Evolutionary conservation across 2,797 vertebrate species (phyloP).

Genomic region (Mus spretus): DNA sequence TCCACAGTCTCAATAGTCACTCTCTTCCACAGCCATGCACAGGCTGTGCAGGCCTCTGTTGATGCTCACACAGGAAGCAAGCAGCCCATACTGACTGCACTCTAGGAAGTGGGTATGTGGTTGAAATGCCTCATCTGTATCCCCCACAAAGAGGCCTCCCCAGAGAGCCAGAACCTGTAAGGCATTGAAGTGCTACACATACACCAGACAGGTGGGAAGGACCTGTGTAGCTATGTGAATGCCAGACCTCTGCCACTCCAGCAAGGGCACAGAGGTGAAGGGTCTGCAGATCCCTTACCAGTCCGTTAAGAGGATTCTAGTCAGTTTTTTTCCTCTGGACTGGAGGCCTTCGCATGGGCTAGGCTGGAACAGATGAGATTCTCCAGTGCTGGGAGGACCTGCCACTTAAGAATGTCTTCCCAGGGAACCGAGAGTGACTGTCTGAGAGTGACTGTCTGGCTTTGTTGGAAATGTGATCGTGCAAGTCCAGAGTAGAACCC

Average conservation of each 20-base stretch:
- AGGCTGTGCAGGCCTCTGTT: background rate
- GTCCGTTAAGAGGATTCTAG: background rate
- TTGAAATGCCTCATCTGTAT: background rate
- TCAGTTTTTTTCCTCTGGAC: background rate
- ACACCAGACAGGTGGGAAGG: background rate
- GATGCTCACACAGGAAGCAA: background rate
- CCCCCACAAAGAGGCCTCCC: background rate
- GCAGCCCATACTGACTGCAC: background rate
- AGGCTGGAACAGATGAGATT: background rate
- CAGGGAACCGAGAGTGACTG: background rate
- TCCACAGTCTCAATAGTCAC: rapidly evolving
- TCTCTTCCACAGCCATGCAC: background rate
- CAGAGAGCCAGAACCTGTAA: background rate
- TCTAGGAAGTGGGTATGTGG: background rate
- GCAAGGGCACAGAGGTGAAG: too few relatives aligned
- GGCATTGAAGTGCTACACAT: background rate
- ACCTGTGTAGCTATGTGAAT: background rate
- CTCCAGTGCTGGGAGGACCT: background rate
- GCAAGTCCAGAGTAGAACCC: background rate
- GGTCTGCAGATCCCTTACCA: background rate
- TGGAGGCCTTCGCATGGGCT: background rate
- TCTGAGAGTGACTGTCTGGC: background rate
- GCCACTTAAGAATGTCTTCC: background rate
- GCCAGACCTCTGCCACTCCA: background rate
- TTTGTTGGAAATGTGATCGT: background rate